Percentiles rank a stretch among this genome's conserved stretches.
phyloP scores from a whole-genome alignment of 2,888 invertebrate genomes.

The Pterostichus madidus region DNA sequence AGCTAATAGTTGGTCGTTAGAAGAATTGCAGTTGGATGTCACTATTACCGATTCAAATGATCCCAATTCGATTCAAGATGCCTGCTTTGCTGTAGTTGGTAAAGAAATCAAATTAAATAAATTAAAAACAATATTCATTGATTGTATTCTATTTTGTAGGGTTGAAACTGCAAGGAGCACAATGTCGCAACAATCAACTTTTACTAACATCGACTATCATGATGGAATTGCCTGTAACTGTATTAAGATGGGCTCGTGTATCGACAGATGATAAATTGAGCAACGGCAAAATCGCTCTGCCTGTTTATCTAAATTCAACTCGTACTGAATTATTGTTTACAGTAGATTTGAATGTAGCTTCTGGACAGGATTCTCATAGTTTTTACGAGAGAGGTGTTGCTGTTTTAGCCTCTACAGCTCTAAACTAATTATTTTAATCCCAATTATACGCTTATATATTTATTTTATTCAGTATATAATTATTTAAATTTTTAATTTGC shows the following conservation, averaged over 20 bases:
- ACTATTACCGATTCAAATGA: conserved; percentile 81
- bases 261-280: conserved; percentile 75
- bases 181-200: conserved; percentile 93
- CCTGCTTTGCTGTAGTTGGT: conserved; percentile 79
- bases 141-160: conserved; percentile 81
- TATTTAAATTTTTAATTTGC: conserved; percentile 43
- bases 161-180: conserved; percentile 97
- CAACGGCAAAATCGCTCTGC: conserved; percentile 89
- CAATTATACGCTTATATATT: conserved; percentile 31
- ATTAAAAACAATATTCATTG: conserved; percentile 67
- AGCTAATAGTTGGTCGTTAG: conserved; percentile 97
- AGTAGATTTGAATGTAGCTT: conserved; percentile 94
- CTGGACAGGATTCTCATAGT: conserved; percentile 94
- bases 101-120: conserved; percentile 68
- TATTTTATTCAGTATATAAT: conserved; percentile 33
- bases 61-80: conserved; percentile 72
- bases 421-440: conserved; percentile 83
- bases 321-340: conserved; percentile 97
- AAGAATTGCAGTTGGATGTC: conserved; percentile 94
- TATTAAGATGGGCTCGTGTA: conserved; percentile 89
- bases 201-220: conserved; percentile 96
- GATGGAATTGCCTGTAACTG: conserved; percentile 94
- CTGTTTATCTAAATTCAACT: conserved; percentile 98
- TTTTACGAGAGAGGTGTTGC: conserved; percentile 99
- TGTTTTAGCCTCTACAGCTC: conserved; percentile 93